A percentile compares a stretch with the other conserved stretches of the same genome.
phyloP scores from a whole-genome alignment of 2,888 invertebrate genomes.

The Lepidochitona cinerea region DNA sequence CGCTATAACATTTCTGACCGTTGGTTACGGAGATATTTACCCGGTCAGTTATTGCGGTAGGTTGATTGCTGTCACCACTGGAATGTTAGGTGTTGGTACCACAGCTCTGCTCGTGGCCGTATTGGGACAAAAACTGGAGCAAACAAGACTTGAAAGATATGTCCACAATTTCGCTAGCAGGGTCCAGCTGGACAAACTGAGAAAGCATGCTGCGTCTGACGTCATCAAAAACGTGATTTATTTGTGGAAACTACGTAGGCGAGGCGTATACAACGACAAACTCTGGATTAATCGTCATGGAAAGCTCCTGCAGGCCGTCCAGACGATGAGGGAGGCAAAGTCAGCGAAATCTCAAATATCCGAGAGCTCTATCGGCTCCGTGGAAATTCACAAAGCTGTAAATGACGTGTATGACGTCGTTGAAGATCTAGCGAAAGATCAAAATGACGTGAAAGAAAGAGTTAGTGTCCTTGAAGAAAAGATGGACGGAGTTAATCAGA shows the following conservation, averaged over 20 bases:
- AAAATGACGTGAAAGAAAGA: constrained; percentile 37
- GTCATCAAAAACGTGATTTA: constrained; percentile 51
- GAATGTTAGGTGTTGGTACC: constrained; percentile 52
- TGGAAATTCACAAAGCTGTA: constrained; percentile 21
- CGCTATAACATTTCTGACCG: constrained; percentile 58
- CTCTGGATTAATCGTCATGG: constrained; percentile 40
- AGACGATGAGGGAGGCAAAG: constrained; percentile 50
- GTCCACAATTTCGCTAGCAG: constrained; percentile 55
- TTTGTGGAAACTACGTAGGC: constrained; percentile 31
- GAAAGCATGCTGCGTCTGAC: constrained; percentile 52
- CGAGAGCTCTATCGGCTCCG: background rate
- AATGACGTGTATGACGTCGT: constrained; percentile 44
- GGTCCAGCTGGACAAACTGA: constrained; percentile 48
- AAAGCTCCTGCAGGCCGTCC: constrained; percentile 47
- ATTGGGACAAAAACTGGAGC: constrained; percentile 53
- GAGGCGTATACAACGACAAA: constrained; percentile 3
- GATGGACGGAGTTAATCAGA: constrained; percentile 39
- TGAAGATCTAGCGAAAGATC: constrained; percentile 41
- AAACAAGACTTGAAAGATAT: constrained; percentile 51
- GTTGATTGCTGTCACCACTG: constrained; percentile 52
- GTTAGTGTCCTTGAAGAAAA: constrained; percentile 40
- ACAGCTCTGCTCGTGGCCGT: constrained; percentile 58
- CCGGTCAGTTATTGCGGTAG: constrained; percentile 58
- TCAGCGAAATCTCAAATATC: constrained; percentile 17
- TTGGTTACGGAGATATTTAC: constrained; percentile 57